A percentile compares a stretch with the other conserved stretches of the same genome.
phyloP scores from a whole-genome alignment of 2,113 vertebrate genomes.

The Indicator maculatus region DNA sequence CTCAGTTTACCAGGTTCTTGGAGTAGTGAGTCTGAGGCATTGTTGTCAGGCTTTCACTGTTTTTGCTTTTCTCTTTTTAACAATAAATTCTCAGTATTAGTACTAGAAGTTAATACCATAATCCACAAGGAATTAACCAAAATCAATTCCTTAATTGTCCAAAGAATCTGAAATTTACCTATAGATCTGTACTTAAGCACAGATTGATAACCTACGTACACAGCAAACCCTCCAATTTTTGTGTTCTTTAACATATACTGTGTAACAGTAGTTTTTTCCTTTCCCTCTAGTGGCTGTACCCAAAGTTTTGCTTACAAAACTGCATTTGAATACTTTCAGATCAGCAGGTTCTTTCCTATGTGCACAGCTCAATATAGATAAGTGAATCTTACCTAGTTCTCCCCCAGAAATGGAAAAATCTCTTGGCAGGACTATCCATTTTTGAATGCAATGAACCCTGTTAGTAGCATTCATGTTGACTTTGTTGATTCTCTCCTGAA shows the following conservation, averaged over 20 bases:
- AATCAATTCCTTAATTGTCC: background rate
- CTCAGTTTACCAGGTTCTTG: no score
- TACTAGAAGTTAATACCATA: background rate
- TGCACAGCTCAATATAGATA: background rate
- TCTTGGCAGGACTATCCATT: constrained; percentile 82
- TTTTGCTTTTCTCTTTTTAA: background rate
- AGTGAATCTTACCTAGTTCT: constrained; percentile 82
- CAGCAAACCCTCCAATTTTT: background rate
- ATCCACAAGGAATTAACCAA: background rate
- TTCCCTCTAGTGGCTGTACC: background rate
- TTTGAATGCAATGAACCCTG: constrained; percentile 84
- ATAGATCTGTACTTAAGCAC: background rate
- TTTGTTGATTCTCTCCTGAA: constrained; percentile 82
- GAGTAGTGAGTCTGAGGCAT: background rate
- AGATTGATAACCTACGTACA: background rate
- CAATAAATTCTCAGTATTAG: background rate
- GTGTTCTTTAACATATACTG: background rate
- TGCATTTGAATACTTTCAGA: background rate
- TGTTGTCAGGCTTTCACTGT: background rate
- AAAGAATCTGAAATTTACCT: background rate
- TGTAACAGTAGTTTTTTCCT: rapidly evolving
- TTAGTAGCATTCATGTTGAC: constrained; percentile 80
- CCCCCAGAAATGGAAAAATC: constrained; percentile 89
- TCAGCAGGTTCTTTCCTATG: background rate
- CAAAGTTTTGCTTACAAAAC: background rate